These are phyloP conservation scores for Vanessa atalanta DNA, from an alignment of 1,140 invertebrate genomes.

Conservation along the genomic window DNA sequence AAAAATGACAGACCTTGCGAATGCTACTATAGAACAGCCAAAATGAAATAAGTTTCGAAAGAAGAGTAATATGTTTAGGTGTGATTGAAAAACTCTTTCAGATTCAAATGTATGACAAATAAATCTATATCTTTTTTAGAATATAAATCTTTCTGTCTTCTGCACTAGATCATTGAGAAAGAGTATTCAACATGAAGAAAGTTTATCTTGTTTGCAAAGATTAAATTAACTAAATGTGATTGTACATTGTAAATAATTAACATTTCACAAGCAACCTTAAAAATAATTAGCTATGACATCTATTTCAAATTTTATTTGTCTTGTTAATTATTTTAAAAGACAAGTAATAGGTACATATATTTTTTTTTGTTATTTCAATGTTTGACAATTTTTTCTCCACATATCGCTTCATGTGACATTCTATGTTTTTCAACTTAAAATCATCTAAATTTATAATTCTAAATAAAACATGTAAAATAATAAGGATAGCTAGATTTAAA, in stretches of 20 bases:
- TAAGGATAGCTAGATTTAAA: slow-evolving; percentile 1
- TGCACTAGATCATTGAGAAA: neutral
- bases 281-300: too few relatives aligned
- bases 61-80: slow-evolving; percentile 33
- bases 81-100: slow-evolving; percentile 28
- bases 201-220: neutral
- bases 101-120: slow-evolving; percentile 2
- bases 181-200: neutral
- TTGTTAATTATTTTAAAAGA: too few relatives aligned
- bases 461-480: neutral
- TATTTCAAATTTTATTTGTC: too few relatives aligned
- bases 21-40: slow-evolving; percentile 88
- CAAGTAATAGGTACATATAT: too few relatives aligned
- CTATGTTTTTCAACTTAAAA: too few relatives aligned
- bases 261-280: too few relatives aligned
- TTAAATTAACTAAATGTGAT: too few relatives aligned
- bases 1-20: slow-evolving; percentile 94
- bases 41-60: slow-evolving; percentile 78
- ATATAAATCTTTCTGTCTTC: neutral
- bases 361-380: too few relatives aligned
- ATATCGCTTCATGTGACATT: too few relatives aligned
- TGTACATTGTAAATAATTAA: too few relatives aligned
- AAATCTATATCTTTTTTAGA: slow-evolving; percentile 1
- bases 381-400: too few relatives aligned
- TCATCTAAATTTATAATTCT: too few relatives aligned